Evolutionary conservation across 2,888 invertebrate species (phyloP), one percentile per base, ranked within the genome.

Genomic region (Sminthurides aquaticus): DNA sequence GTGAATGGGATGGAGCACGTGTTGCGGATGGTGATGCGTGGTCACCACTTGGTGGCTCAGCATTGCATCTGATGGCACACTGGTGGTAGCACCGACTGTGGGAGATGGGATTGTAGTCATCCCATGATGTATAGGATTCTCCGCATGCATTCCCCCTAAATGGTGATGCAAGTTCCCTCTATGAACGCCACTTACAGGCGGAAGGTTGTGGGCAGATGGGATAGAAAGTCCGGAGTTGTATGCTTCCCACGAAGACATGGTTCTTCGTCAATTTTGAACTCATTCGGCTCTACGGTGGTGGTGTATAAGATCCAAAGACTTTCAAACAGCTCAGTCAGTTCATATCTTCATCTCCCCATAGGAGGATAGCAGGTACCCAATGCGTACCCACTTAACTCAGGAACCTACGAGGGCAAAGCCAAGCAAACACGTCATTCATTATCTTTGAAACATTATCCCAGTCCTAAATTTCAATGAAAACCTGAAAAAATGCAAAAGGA

Each of bases 161-260:
- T 52, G 52, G 43, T 55, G 55, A 55, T 54, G 28, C 22, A 55
- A 52, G 61, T 58, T 65, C 57, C 61, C 58, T 65, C 65, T 57
- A 43, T 65, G 61, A 28, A 61, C 57, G 49, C 61, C 58, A 28
- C 27, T 62, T 24, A 57, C 29, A 43, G 63, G 63, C 29, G 60
- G 63, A 25, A 56, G 60, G 28, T 60, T 62, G 27, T 55, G 57
- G 15, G 49, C 56, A 57, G 56, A 26, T 20, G 61, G 52, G 20
- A 59, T 27, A 11, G 54, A 18, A 20, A 61, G 28, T n/a, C 56
- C 49, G 2, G 57, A 25, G 34, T 65, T 65, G 61, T 65, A 65
- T 1, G 61, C 52, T 25, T 64, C 67, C 67, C 67, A 67, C 1
- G 66, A 66, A 49, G 66, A 57, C 66, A 66, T 63, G 24, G 28